Conservation (phyloP, 2,113 vertebrate species). For the Reinhardtius hippoglossoides region DNA sequence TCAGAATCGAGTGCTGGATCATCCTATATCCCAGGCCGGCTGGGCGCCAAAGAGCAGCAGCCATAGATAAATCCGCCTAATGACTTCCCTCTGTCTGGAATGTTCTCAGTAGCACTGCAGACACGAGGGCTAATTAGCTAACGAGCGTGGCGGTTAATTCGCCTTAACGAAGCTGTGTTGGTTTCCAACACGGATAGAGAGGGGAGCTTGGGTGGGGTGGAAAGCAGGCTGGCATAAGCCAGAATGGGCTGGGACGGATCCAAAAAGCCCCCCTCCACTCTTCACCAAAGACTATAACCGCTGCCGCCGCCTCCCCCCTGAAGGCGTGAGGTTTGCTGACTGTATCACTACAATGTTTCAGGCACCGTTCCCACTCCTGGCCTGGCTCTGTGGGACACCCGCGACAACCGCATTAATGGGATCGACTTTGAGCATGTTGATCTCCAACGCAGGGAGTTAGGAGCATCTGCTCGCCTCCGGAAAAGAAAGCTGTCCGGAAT, state of each 20-base stretch:
- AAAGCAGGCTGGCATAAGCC: conserved; percentile 65
- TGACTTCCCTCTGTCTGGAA: conserved; percentile 85
- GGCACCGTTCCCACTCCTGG: conserved; percentile 69
- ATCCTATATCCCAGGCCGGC: conserved; percentile 61
- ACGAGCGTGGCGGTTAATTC: conserved; percentile 85
- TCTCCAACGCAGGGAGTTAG: conserved; percentile 71
- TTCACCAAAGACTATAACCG: conserved; percentile 38
- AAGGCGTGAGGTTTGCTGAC: conserved; percentile 65
- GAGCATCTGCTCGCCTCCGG: conserved; percentile 80
- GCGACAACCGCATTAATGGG: conserved; percentile 73
- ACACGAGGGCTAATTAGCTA: conserved; percentile 86
- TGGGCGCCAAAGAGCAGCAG: conserved; percentile 69
- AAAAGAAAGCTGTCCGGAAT: conserved; percentile 79
- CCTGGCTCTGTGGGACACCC: conserved; percentile 65
- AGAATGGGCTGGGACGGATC: conserved; percentile 73
- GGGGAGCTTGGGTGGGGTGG: conserved; percentile 57
- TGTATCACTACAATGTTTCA: conserved; percentile 56
- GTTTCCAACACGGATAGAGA: conserved; percentile 75
- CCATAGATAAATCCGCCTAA: conserved; percentile 82
- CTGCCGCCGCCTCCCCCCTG: conserved; percentile 48
- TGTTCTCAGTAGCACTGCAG: conserved; percentile 79
- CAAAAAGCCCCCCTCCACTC: conserved; percentile 48
- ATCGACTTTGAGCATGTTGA: conserved; percentile 74
- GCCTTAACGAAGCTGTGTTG: conserved; percentile 81
- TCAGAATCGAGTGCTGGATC: conserved; percentile 54